Base-by-base conservation (phyloP, 2,888 invertebrate genomes). In the Glomeris marginata region DNA sequence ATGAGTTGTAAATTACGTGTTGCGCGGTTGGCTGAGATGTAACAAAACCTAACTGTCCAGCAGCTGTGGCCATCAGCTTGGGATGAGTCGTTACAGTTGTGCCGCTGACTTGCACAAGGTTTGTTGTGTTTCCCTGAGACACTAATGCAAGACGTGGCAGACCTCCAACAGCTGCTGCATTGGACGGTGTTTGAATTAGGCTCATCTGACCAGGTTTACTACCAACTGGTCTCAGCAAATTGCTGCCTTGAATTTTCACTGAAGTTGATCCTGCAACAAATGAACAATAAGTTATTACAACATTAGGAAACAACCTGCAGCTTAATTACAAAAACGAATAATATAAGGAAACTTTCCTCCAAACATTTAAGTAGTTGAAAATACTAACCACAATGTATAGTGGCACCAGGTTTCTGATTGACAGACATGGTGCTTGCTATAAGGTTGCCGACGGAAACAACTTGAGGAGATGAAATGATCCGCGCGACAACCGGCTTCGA, bases 201-300 rank as follows among this genome's bases (percentile, higher is more conserved):
- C 48, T 53, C 34, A 53, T 40, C 6, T 51, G 51, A 28, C 48
- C 41, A 11, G 51, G 36, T 34, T 51, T 47, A n/a, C 47, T 41
- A n/a, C 45, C 46, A n/a, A 51, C 36, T 13, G 47, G 48, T 6
- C 50, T 45, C 16, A 54, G 36, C 28, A 54, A 36, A 21, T 52
- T 54, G 35, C 54, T 45, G 13, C 54, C 54, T 36, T 54, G 54
- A 35, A 54, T 54, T 41, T 54, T 54, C 16, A 54, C 49, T 8
- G 50, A 46, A 42, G 50, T 50, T 18, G 53, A 47, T 6, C 47
- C 41, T 16, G 51, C 51, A 47, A 21, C 18, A 49, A 43, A 34
- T 13, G 13, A 15, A 42, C 13, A n/a, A 38, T 11, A 33, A 45
- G 3, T 3, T 6, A 49, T 47, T 13, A 37, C 41, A 5, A 40